Conservation (phyloP, 2,797 vertebrate genomes). For the Chelonia mydas region DNA sequence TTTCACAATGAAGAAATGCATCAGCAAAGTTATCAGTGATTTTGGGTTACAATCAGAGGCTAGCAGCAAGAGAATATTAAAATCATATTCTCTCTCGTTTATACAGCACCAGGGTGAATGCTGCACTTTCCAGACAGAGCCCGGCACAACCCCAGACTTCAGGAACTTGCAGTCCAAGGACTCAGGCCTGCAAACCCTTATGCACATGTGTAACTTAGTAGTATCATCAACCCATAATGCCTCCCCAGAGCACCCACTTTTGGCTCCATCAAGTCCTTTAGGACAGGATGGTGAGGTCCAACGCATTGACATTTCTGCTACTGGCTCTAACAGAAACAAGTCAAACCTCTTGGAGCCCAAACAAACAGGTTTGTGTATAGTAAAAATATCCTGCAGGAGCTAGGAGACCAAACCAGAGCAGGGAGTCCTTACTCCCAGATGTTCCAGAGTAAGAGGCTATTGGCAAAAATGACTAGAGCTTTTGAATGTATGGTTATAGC, state of each 20-base stretch:
- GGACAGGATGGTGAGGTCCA: background rate
- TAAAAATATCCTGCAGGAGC: slow-evolving; percentile 16
- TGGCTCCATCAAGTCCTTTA: background rate
- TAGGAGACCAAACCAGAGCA: background rate
- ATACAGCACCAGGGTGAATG: background rate
- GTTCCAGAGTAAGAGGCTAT: background rate
- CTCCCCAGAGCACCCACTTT: background rate
- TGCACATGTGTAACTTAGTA: background rate
- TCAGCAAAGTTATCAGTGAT: background rate
- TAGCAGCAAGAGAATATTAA: background rate
- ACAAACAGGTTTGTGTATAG: background rate
- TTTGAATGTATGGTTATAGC: background rate
- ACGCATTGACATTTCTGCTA: background rate
- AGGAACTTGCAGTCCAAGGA: background rate
- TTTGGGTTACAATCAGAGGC: background rate
- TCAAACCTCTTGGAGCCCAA: background rate
- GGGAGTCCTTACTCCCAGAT: slow-evolving; percentile 37
- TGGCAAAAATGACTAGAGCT: background rate
- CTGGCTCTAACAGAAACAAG: background rate
- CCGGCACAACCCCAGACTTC: background rate
- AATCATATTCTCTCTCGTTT: background rate
- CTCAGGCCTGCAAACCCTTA: background rate
- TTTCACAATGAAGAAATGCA: background rate
- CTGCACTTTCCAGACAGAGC: background rate
- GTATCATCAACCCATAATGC: background rate